A percentile compares a stretch with the other conserved stretches of the same genome.
Conservation (phyloP, 2,113 vertebrate species). For the Hippocampus comes region DNA sequence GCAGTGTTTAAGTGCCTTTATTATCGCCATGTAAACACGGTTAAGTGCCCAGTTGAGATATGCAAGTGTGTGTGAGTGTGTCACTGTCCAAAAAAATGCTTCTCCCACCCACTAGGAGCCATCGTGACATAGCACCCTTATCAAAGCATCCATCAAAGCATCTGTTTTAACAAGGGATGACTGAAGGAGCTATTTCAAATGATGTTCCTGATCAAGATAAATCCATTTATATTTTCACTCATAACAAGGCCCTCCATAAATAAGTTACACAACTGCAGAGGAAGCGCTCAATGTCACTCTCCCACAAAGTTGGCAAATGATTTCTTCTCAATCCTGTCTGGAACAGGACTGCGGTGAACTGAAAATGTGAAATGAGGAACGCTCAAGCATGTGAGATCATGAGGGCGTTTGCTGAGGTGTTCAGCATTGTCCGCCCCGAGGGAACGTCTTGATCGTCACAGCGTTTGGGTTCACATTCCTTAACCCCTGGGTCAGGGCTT, state of each 20-base stretch:
- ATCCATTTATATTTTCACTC: background rate
- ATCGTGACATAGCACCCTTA: too few species aligned
- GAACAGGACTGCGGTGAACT: constrained; percentile 14
- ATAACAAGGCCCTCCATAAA: background rate
- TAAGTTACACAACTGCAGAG: background rate
- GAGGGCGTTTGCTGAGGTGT: constrained; percentile 56
- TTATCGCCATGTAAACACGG: background rate
- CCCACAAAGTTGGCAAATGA: background rate
- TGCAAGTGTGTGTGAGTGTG: too few species aligned
- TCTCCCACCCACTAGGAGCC: too few species aligned
- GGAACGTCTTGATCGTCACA: constrained; percentile 62
- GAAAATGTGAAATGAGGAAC: constrained; percentile 3
- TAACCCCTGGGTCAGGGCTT: constrained; percentile 69
- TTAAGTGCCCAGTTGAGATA: too few species aligned
- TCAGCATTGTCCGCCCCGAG: constrained; percentile 46
- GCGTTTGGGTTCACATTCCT: constrained; percentile 73
- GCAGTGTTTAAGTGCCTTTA: background rate
- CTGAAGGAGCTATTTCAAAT: too few species aligned
- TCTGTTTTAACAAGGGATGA: too few species aligned
- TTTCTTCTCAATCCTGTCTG: too few species aligned
- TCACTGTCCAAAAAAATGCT: too few species aligned
- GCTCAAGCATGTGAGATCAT: constrained; percentile 45
- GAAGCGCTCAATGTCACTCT: background rate
- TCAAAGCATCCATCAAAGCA: too few species aligned
- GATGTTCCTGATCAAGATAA: background rate